phyloP scores from a whole-genome alignment of 1,140 invertebrate species.

The Psix sp. region DNA sequence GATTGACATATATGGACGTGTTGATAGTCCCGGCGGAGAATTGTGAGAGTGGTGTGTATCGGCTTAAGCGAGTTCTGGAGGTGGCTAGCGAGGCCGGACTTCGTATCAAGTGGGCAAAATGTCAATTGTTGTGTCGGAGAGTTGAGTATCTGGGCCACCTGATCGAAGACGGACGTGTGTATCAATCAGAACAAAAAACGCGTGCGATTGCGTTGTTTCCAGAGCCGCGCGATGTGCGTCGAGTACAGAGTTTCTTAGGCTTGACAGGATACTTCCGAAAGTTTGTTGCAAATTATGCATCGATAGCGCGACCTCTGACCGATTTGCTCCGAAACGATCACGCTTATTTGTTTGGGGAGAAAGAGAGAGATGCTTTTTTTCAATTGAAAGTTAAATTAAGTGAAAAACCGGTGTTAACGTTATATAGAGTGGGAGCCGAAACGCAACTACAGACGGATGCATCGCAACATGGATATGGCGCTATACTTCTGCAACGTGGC shows the following conservation, averaged over 20 bases:
- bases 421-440: conserved; percentile 7
- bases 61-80: neutral
- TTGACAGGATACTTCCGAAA: conserved; percentile 25
- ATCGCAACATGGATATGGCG: conserved; percentile 8
- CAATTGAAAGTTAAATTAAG: neutral
- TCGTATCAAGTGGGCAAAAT: conserved; percentile 26
- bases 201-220: neutral
- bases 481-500: conserved; percentile 7
- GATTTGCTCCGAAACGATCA: conserved; percentile 13
- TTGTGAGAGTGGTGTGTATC: neutral
- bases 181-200: conserved; percentile 1
- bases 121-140: conserved; percentile 55
- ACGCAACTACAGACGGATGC: conserved; percentile 1
- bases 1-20: too few relatives aligned
- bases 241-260: conserved; percentile 14
- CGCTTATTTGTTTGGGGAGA: neutral
- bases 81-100: conserved; percentile 8
- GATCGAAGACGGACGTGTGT: conserved; percentile 20
- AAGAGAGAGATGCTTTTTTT: conserved; percentile 2
- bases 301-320: conserved; percentile 13
- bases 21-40: neutral
- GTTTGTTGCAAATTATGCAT: conserved; percentile 12
- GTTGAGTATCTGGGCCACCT: conserved; percentile 24
- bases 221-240: neutral
- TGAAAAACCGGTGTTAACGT: neutral